Evolutionary conservation across 2,113 vertebrate species (phyloP), one percentile per base, ranked within the genome.

Genomic region (Cottus gobio): DNA sequence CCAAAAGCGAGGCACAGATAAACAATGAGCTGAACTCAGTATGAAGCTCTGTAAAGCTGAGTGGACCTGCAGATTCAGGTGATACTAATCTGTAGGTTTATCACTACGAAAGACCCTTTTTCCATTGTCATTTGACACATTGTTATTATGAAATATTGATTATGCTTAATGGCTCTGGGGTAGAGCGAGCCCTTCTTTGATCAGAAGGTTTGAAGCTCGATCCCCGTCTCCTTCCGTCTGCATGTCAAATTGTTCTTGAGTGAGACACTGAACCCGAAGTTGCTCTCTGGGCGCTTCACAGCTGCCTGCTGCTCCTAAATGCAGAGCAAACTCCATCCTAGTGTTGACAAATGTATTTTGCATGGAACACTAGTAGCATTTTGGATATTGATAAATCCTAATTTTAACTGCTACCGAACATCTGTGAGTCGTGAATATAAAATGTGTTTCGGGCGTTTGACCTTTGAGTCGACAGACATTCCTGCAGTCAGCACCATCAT

Each of bases 391-490:
- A 54, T 31, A 9, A 42, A 42, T 63, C 10, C 0, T 22, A 2
- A 13, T 58, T 52, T 46, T 62, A 18, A 31, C 11, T 4, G 7
- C 54, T 31, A 34, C 31, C 1, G 12, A 69, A 16, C 56, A 36
- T 15, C 26, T 26, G 57, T 12, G 10, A 54, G 46, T 3, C 11
- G 20, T 26, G 37, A 54, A 68, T 26, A 54, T 64, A 31, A 37
- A 28, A 42, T n/a, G 62, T 8, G 62, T 69, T 50, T 24, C 48
- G 26, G 28, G 24, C 20, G 12, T 62, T 66, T 58, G 57, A 71
- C 64, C 72, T 67, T 71, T 82, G 31, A 75, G 16, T 37, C 52
- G 3, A 0, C 20, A 3, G 50, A 82, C 83, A 87, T 88, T 90
- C 88, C 81, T 85, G 28, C 66, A 16, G 28, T 60, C 78, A 2